These are phyloP conservation scores for Cervus canadensis DNA, from an alignment of 2,113 vertebrate genomes.

Conservation along the genomic window DNA sequence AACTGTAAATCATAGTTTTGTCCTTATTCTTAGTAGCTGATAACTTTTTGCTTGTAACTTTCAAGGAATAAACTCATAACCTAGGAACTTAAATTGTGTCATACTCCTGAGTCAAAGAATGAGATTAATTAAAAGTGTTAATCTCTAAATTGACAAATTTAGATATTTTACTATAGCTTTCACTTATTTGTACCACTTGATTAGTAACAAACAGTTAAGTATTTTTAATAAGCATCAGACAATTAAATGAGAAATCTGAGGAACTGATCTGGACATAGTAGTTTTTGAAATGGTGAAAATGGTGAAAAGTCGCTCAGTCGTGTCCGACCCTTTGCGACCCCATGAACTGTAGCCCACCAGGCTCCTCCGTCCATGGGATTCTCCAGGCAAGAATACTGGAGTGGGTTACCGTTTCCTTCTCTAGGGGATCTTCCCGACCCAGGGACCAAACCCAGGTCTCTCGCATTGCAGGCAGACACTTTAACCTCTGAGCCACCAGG, in stretches of 20 bases:
- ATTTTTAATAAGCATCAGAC: neutral
- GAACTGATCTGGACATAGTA: neutral
- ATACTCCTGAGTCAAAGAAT: neutral
- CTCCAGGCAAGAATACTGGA: too few species aligned
- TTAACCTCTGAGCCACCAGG: too few species aligned
- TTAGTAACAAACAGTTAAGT: neutral
- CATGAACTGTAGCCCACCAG: too few species aligned
- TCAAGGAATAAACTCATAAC: neutral
- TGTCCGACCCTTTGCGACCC: too few species aligned
- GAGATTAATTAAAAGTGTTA: slow-evolving; percentile 19
- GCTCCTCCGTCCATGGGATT: too few species aligned
- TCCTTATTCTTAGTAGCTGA: neutral
- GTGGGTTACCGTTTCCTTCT: too few species aligned
- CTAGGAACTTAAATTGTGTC: neutral
- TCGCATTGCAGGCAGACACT: too few species aligned
- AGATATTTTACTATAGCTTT: slow-evolving; percentile 13
- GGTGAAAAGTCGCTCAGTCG: too few species aligned
- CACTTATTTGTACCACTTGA: neutral
- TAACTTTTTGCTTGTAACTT: neutral
- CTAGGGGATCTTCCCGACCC: too few species aligned
- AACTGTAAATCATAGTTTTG: neutral
- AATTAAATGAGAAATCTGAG: neutral
- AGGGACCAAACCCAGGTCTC: too few species aligned
- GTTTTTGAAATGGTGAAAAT: neutral
- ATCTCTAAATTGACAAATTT: neutral